Evolutionary conservation across 2,888 invertebrate genomes (phyloP).

Genomic region (Folsomia candida): DNA sequence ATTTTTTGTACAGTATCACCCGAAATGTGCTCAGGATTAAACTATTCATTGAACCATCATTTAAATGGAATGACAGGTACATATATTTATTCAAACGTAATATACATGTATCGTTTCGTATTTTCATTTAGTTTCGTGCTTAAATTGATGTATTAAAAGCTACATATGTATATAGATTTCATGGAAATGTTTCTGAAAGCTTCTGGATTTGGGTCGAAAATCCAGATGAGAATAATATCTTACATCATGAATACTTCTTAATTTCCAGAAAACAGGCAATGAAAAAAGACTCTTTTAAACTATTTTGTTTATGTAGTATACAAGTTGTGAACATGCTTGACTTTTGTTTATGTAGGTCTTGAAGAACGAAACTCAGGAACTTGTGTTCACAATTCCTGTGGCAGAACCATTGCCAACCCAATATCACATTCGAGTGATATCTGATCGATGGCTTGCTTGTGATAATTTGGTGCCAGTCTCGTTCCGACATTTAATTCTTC

Average conservation of each 20-base stretch:
- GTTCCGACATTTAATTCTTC: conserved; percentile 84
- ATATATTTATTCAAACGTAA: too few relatives aligned
- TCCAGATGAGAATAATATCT: conserved; percentile 87
- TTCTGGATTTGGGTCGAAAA: conserved; percentile 99
- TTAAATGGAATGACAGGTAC: conserved; percentile 52
- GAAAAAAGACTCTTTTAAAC: conserved; percentile 2
- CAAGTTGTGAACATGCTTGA: too few relatives aligned
- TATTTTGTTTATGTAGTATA: neutral
- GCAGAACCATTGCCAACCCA: conserved; percentile 86
- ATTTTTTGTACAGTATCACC: conserved; percentile 67
- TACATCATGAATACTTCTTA: conserved; percentile 90
- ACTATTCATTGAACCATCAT: conserved; percentile 71
- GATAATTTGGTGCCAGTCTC: conserved; percentile 58
- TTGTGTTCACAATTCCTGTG: conserved; percentile 93
- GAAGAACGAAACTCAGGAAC: conserved; percentile 71
- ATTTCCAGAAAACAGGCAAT: conserved; percentile 77
- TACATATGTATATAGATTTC: conserved; percentile 76
- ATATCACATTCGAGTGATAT: conserved; percentile 82
- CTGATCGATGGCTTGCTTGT: conserved; percentile 77
- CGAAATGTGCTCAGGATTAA: conserved; percentile 82
- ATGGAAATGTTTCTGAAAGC: conserved; percentile 81
- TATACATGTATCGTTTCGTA: too few relatives aligned
- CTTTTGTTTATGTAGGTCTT: conserved; percentile 62
- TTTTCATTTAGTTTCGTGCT: too few relatives aligned
- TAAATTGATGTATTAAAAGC: too few relatives aligned